phyloP scores from a whole-genome alignment of 2,797 vertebrate species.

The Poecilia wingei region DNA sequence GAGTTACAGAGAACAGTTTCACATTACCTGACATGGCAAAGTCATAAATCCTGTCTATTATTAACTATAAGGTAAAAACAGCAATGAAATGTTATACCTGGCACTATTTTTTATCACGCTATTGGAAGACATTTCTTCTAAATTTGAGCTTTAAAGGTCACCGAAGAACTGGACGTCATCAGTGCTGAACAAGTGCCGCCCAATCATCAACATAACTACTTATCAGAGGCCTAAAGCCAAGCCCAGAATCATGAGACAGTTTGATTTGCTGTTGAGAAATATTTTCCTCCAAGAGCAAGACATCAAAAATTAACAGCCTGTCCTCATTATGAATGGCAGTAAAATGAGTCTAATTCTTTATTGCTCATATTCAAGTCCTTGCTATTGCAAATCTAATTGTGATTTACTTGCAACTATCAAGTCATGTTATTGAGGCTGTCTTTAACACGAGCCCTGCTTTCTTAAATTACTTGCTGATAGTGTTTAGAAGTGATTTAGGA shows the following conservation, averaged over 20 bases:
- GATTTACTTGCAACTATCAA: slow-evolving; percentile 5
- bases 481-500: neutral
- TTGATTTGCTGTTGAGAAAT: slow-evolving; percentile 13
- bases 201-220: slow-evolving; percentile 20
- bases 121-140: slow-evolving; percentile 52
- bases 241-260: slow-evolving; percentile 7
- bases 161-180: slow-evolving; percentile 38
- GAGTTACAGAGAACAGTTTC: slow-evolving; percentile 66
- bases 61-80: slow-evolving; percentile 73
- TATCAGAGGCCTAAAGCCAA: slow-evolving; percentile 13
- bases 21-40: slow-evolving; percentile 67
- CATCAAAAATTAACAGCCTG: slow-evolving; percentile 17
- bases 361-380: neutral
- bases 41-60: slow-evolving; percentile 69
- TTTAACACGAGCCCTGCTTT: slow-evolving; percentile 8
- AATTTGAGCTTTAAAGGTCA: slow-evolving; percentile 56
- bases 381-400: slow-evolving; percentile 9
- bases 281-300: neutral
- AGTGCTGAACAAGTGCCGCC: slow-evolving; percentile 21
- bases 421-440: neutral
- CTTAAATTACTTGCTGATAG: neutral
- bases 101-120: slow-evolving; percentile 56
- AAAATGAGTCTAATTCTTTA: neutral
- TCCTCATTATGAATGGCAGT: slow-evolving; percentile 13
- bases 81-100: slow-evolving; percentile 62